phyloP scores from a whole-genome alignment of 2,113 vertebrate species.

The Thryonomys swinderianus region DNA sequence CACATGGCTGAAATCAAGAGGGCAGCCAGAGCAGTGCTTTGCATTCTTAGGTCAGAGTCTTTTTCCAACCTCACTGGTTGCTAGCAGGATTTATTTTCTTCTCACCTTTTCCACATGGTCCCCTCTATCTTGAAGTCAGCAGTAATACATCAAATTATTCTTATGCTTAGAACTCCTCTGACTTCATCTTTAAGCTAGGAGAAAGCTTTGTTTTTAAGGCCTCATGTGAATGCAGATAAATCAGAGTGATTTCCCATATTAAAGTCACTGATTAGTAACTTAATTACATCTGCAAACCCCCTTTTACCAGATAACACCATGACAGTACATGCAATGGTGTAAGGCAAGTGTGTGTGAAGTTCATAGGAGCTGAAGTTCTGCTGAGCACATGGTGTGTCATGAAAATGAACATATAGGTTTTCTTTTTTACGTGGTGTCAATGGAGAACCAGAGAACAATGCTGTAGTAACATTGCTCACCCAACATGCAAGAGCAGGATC shows the following conservation, averaged over 20 bases:
- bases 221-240: not conserved
- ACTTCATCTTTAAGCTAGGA: not conserved
- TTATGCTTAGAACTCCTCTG: not conserved
- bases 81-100: not conserved
- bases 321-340: not conserved
- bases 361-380: not conserved
- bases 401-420: not conserved
- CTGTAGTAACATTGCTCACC: not conserved
- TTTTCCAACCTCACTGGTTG: not conserved
- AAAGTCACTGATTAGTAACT: constrained; percentile 16
- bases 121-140: not conserved
- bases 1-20: not conserved
- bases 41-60: not conserved
- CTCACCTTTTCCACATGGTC: not conserved
- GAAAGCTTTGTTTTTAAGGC: not conserved
- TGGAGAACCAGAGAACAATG: not conserved
- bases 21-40: not conserved
- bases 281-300: not conserved
- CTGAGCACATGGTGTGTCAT: not conserved
- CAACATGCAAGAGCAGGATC: not conserved
- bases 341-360: not conserved
- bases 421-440: not conserved
- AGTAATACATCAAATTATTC: not conserved
- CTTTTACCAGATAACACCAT: not conserved
- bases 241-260: not conserved